Percentiles rank a stretch among this genome's conserved stretches.
Evolutionary conservation across 2,113 vertebrate species (phyloP).

Genomic region (Emydura subglobosa): DNA sequence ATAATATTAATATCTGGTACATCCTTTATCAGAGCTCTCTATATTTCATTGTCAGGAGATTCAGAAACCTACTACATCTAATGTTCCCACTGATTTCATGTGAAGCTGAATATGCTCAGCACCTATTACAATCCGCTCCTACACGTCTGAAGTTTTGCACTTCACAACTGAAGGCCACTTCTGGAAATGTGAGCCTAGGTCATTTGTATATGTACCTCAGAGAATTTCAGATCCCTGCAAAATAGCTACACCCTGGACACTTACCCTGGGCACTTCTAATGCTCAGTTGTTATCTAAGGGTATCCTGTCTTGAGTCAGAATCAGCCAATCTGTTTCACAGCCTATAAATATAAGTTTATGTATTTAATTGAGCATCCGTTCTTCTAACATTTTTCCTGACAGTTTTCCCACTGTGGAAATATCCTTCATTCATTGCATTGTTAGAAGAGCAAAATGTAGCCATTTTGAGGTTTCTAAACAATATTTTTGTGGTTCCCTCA

Average conservation of each 20-base stretch:
- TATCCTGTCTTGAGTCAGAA: not conserved
- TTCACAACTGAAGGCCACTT: too few species aligned
- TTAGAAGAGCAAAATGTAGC: not conserved
- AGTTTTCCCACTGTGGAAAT: not conserved
- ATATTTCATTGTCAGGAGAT: not conserved
- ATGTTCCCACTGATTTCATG: not conserved
- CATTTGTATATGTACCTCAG: not conserved
- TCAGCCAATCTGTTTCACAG: not conserved
- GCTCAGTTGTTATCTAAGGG: not conserved
- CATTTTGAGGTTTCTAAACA: not conserved
- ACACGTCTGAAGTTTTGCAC: not conserved
- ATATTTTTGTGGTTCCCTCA: not conserved
- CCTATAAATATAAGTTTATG: not conserved
- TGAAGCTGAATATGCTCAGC: not conserved
- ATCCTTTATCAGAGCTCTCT: not conserved
- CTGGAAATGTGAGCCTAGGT: not conserved
- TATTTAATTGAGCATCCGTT: not conserved
- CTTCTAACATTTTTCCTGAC: not conserved
- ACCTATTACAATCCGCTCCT: not conserved
- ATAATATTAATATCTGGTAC: not conserved
- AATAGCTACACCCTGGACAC: not conserved
- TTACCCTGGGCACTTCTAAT: not conserved
- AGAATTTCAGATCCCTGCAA: constrained; percentile 21
- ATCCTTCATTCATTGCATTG: not conserved
- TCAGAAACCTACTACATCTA: not conserved